Percentiles rank a stretch among this genome's conserved stretches.
These are phyloP conservation scores for Drosophila malerkotliana DNA, from an alignment of 1,140 invertebrate species.

Conservation along the genomic window DNA sequence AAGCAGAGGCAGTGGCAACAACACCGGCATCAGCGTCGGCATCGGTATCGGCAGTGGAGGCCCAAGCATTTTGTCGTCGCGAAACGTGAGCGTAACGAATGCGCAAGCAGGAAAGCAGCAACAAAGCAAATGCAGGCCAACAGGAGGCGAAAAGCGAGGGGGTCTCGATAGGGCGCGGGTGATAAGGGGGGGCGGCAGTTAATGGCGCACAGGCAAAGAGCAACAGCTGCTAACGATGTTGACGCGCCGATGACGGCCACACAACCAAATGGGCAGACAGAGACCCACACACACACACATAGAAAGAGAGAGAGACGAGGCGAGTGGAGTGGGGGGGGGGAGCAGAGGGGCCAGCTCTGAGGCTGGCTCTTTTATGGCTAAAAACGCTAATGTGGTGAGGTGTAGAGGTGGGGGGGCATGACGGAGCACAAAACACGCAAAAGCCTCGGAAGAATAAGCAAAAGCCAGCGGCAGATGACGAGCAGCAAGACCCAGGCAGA, in stretches of 20 bases:
- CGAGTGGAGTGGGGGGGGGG: background rate
- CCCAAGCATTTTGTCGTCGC: constrained; percentile 62
- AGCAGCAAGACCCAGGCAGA: constrained; percentile 15
- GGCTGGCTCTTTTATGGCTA: constrained; percentile 60
- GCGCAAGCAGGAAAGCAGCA: constrained; percentile 62
- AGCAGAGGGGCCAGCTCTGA: constrained; percentile 4
- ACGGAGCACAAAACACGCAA: constrained; percentile 43
- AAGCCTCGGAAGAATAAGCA: constrained; percentile 29
- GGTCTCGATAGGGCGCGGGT: background rate
- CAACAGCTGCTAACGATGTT: constrained; percentile 81
- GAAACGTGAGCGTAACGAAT: constrained; percentile 74
- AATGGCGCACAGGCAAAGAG: constrained; percentile 61
- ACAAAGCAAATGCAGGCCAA: constrained; percentile 70
- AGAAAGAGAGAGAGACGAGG: constrained; percentile 4
- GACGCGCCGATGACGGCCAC: constrained; percentile 69
- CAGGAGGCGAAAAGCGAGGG: constrained; percentile 12
- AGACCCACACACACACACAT: background rate
- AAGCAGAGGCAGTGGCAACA: constrained; percentile 8
- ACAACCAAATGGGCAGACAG: constrained; percentile 39
- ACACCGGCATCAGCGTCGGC: background rate
- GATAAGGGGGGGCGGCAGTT: constrained; percentile 22
- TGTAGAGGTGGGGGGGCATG: constrained; percentile 11
- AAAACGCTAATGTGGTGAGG: constrained; percentile 62
- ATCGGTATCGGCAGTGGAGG: constrained; percentile 25
- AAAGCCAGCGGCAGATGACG: constrained; percentile 27